Percentiles rank a stretch among this genome's conserved stretches.
Conservation (phyloP, 1,140 invertebrate genomes). For the Cydia fagiglandana region DNA sequence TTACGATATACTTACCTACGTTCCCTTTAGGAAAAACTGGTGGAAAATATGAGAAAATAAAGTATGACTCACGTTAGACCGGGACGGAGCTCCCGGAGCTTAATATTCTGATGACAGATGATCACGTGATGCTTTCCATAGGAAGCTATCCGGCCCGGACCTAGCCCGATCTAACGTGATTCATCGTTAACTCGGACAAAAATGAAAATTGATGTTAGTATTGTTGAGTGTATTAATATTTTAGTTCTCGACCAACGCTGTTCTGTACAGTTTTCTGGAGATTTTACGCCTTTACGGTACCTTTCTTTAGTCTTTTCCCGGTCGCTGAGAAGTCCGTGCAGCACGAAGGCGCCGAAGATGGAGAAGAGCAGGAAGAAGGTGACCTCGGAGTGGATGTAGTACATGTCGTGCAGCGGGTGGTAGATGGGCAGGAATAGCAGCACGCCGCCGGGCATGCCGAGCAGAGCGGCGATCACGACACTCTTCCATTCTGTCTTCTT, state of each 20-base stretch:
- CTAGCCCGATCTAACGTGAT: too few species aligned
- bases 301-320: conserved; percentile 52
- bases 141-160: too few species aligned
- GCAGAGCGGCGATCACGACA: conserved; percentile 79
- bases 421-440: conserved; percentile 86
- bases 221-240: too few species aligned
- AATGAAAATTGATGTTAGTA: too few species aligned
- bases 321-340: conserved; percentile 78
- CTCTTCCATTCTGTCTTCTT: conserved; percentile 80
- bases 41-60: too few species aligned
- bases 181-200: too few species aligned
- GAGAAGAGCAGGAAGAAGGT: conserved; percentile 83
- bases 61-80: too few species aligned
- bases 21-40: background rate
- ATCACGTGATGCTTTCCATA: too few species aligned
- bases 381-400: conserved; percentile 85
- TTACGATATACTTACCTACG: background rate
- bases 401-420: conserved; percentile 86
- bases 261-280: background rate
- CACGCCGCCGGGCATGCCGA: conserved; percentile 86
- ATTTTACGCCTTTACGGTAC: conserved; percentile 34
- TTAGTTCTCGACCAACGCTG: too few species aligned
- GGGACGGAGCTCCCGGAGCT: too few species aligned
- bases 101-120: too few species aligned
- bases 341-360: conserved; percentile 81